Evolutionary conservation across 2,797 vertebrate species (phyloP), one percentile per base, ranked within the genome.

Genomic region (Spinus pinus): DNA sequence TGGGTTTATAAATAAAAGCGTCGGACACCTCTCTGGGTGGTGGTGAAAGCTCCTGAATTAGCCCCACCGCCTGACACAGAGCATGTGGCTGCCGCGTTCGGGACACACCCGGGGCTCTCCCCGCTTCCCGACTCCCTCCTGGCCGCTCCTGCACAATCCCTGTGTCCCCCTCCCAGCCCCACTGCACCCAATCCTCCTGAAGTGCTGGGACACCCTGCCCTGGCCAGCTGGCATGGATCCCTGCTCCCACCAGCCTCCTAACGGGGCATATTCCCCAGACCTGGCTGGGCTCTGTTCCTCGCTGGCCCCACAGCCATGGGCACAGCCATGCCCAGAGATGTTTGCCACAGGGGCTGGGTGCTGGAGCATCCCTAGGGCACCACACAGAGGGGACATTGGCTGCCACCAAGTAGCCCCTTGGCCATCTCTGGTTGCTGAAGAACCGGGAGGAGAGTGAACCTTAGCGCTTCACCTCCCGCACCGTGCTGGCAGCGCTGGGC

Each of bases 1-100:
- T 0, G 86, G 25, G 56, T 60, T 95, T 72, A 85, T 86, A 96
- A 97, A 96, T 85, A 93, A 96, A 77, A 93, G 75, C 22, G 9
- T 85, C 18, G 12, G 88, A 93, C 93, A 87, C 88, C 85, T 95
- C 92, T 91, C 69, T 56, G 86, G 85, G 80, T 91, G 94, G 71
- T 96, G 88, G 75, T 81, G 94, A 92, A 85, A 46, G 67, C 92
- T 95, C 88, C 93, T 50, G 18, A 72, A 94, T 86, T 44, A 86
- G 44, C 50, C 83, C 60, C 6, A 10, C 16, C 0, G 16, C 69
- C 31, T 8, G 50, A 83, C 49, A 50, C n/a, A 54, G 60, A 14
- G 3, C 13, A 4, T 9, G 18, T 62, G 74, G 65, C 49, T 14
- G 14, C 57, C 19, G 23, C 8, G 16, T 2, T 25, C 11, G 10